These are phyloP conservation scores for Emys orbicularis DNA, from an alignment of 2,797 vertebrate genomes.

Conservation along the genomic window DNA sequence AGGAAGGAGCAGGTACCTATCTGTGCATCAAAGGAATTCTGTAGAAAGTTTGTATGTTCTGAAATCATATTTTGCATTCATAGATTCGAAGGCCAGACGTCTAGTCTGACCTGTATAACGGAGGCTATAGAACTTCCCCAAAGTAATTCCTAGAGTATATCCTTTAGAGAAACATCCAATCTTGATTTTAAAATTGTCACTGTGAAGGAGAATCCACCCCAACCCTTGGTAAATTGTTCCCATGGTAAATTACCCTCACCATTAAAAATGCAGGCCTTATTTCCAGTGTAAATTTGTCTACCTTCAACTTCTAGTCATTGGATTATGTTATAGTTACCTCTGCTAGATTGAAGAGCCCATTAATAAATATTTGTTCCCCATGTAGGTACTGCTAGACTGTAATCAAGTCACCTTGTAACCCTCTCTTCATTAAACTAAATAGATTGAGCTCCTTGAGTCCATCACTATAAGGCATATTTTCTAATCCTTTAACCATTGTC, in stretches of 20 bases:
- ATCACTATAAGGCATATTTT: background rate
- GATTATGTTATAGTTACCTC: background rate
- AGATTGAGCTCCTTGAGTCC: background rate
- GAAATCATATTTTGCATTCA: background rate
- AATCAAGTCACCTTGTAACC: background rate
- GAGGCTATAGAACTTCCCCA: background rate
- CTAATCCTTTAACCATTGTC: background rate
- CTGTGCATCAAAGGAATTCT: background rate
- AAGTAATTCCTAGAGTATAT: background rate
- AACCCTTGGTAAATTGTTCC: background rate
- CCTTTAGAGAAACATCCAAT: background rate
- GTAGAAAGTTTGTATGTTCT: background rate
- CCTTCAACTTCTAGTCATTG: background rate
- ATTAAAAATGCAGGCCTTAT: background rate
- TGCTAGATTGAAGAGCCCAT: background rate
- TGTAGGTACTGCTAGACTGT: background rate
- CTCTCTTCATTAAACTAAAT: background rate
- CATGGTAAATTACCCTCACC: background rate
- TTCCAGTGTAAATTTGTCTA: background rate
- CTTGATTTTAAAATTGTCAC: background rate
- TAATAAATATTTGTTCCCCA: background rate
- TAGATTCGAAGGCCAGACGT: background rate
- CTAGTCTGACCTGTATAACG: background rate
- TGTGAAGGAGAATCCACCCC: background rate
- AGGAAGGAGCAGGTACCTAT: background rate